phyloP scores from a whole-genome alignment of 1,140 invertebrate genomes.

The Drosophila carrolli region DNA sequence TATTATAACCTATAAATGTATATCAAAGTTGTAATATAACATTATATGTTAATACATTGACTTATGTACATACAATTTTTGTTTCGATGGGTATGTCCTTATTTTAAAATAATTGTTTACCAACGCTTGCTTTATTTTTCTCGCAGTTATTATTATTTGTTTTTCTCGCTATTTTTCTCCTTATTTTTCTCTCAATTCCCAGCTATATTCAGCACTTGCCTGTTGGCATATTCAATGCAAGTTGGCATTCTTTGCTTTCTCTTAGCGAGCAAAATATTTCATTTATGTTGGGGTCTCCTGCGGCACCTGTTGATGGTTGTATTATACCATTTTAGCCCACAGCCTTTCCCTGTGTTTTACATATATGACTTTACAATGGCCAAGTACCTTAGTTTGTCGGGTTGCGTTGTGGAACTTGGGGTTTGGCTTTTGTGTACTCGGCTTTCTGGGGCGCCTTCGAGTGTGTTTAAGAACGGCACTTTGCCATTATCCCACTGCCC shows the following conservation, averaged over 20 bases:
- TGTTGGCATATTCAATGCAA: slow-evolving; percentile 7
- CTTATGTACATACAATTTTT: no score
- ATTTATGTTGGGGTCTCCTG: slow-evolving; percentile 18
- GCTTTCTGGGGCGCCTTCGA: slow-evolving; percentile 43
- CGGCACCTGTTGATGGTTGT: slow-evolving; percentile 38
- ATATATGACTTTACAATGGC: slow-evolving; percentile 43
- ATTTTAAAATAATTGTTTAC: neutral
- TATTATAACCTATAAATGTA: no score
- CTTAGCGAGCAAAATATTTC: slow-evolving; percentile 25
- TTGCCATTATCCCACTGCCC: slow-evolving; percentile 58
- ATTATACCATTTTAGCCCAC: slow-evolving; percentile 1
- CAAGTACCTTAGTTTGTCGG: slow-evolving; percentile 43
- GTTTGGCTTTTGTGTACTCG: slow-evolving; percentile 51
- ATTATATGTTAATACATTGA: no score
- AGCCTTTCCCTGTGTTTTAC: neutral
- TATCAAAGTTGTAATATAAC: no score
- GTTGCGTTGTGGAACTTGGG: slow-evolving; percentile 5
- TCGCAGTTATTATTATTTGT: neutral
- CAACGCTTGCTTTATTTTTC: neutral
- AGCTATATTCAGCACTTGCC: slow-evolving; percentile 13
- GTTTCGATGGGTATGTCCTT: neutral
- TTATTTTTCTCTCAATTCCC: neutral
- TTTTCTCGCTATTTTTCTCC: neutral
- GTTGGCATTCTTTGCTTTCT: slow-evolving; percentile 8
- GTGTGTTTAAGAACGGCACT: slow-evolving; percentile 70